Evolutionary conservation across 2,888 invertebrate genomes (phyloP).

Genomic region (Pandemis cinnamomeana): DNA sequence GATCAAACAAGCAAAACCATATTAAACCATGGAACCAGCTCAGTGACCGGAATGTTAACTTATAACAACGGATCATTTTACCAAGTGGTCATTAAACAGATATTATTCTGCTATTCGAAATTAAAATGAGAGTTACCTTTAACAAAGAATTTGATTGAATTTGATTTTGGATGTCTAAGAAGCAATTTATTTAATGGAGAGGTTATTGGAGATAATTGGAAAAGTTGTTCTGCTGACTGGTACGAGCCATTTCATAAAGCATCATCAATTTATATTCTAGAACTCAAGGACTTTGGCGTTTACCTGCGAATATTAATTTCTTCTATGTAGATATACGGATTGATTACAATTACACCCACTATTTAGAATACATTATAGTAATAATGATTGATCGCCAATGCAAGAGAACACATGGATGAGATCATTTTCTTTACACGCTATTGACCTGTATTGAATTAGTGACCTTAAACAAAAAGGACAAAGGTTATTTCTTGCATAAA

Average conservation of each 20-base stretch:
- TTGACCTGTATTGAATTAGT: too few relatives aligned
- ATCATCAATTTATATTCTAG: neutral
- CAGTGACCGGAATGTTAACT: neutral
- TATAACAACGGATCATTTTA: neutral
- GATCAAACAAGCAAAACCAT: slow-evolving; percentile 22
- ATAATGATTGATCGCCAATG: too few relatives aligned
- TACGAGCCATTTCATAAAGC: neutral
- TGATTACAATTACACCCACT: too few relatives aligned
- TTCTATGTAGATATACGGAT: too few relatives aligned
- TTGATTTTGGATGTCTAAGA: neutral
- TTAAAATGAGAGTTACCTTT: neutral
- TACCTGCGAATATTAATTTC: neutral
- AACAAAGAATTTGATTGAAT: neutral
- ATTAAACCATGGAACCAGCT: slow-evolving; percentile 16
- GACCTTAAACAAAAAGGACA: too few relatives aligned
- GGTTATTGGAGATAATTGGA: slow-evolving; percentile 2
- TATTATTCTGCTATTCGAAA: neutral
- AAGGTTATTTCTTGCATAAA: too few relatives aligned
- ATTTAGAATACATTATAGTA: too few relatives aligned
- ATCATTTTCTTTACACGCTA: too few relatives aligned
- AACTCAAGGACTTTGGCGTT: neutral
- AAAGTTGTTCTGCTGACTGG: slow-evolving; percentile 6
- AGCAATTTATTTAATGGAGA: neutral
- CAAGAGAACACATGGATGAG: too few relatives aligned
- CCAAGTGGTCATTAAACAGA: slow-evolving; percentile 2